These are phyloP conservation scores for Lottia gigantea DNA, from an alignment of 2,888 invertebrate species.

Conservation along the genomic window DNA sequence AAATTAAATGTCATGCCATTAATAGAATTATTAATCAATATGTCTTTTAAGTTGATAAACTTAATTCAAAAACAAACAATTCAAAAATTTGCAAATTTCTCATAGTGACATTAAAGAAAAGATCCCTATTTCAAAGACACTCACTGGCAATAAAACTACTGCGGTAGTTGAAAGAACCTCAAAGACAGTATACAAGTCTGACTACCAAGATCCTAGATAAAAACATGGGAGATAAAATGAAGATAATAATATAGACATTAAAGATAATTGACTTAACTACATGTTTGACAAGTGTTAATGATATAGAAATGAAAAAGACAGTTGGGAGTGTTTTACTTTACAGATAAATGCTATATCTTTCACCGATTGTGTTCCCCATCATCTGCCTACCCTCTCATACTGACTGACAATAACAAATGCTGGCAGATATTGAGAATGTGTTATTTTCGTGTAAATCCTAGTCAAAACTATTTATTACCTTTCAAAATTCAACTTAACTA, in stretches of 20 bases:
- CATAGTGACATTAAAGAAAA: too few relatives aligned
- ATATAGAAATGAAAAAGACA: slow-evolving; percentile 3
- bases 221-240: background rate
- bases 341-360: slow-evolving; percentile 7
- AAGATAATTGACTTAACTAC: background rate
- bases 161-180: too few relatives aligned
- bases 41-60: too few relatives aligned
- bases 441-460: background rate
- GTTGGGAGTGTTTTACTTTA: slow-evolving; percentile 9
- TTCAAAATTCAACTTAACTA: background rate
- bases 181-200: too few relatives aligned
- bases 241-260: slow-evolving; percentile 8
- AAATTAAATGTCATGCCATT: too few relatives aligned
- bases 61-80: too few relatives aligned
- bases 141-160: too few relatives aligned
- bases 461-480: slow-evolving; percentile 6
- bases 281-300: slow-evolving; percentile 10
- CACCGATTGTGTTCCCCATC: background rate
- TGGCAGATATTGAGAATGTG: background rate
- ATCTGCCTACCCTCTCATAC: background rate
- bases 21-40: too few relatives aligned
- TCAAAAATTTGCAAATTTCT: too few relatives aligned
- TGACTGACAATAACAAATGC: slow-evolving; percentile 7
- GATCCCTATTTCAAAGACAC: too few relatives aligned
- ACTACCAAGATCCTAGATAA: background rate